Conservation (phyloP, 2,797 vertebrate genomes). For the Coracias cyanogaster region DNA sequence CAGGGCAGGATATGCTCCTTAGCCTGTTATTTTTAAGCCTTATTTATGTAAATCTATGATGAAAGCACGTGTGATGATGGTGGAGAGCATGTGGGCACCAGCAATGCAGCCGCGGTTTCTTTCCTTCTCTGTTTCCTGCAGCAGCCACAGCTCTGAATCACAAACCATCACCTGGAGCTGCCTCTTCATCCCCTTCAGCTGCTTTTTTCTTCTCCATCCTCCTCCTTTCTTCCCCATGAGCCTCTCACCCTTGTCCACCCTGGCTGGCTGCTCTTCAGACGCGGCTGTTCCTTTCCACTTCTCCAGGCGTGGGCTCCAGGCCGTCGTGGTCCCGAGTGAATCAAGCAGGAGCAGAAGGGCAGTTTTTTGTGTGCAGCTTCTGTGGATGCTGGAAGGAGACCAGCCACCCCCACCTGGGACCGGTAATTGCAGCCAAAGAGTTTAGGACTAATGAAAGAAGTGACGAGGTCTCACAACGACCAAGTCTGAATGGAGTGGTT, state of each 20-base stretch:
- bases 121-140: background rate
- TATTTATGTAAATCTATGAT: background rate
- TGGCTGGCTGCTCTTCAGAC: background rate
- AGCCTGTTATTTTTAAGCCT: background rate
- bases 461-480: background rate
- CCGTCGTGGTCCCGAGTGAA: fast-evolving
- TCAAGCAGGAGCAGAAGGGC: background rate
- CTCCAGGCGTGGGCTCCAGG: fast-evolving
- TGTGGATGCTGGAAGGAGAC: background rate
- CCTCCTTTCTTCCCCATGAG: fast-evolving
- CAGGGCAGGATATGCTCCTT: background rate
- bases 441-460: background rate
- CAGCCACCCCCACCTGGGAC: background rate
- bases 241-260: fast-evolving
- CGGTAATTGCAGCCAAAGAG: background rate
- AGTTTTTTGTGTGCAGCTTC: fast-evolving
- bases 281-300: fast-evolving
- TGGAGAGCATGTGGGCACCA: background rate
- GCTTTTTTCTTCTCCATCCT: background rate
- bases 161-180: background rate
- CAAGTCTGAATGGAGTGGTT: background rate
- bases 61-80: fast-evolving
- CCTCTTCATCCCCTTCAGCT: background rate
- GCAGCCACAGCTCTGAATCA: background rate
- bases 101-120: background rate